Evolutionary conservation across 2,888 invertebrate genomes (phyloP).

Genomic region (Colostygia pectinataria): DNA sequence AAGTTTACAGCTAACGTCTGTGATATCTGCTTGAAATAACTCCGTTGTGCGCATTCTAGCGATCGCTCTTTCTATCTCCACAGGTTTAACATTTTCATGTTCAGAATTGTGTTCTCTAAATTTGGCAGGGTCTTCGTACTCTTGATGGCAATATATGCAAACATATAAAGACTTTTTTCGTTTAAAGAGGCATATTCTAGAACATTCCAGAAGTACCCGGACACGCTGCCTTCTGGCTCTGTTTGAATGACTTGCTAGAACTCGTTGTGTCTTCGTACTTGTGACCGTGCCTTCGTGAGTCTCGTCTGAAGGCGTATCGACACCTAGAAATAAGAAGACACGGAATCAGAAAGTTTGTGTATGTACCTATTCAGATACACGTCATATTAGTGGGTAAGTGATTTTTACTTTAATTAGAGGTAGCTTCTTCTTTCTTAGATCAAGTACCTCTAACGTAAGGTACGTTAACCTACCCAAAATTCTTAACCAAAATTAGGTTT

Average conservation of each 20-base stretch:
- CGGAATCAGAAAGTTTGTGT: constrained; percentile 4
- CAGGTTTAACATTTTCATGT: constrained; percentile 9
- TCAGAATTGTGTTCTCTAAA: constrained; percentile 8
- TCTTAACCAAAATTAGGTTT: no score
- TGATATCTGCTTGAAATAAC: constrained; percentile 19
- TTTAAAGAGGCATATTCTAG: constrained; percentile 19
- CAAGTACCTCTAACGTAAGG: no score
- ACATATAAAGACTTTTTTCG: constrained; percentile 24
- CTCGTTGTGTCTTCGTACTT: constrained; percentile 11
- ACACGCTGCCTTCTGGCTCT: constrained; percentile 58
- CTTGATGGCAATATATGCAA: constrained; percentile 46
- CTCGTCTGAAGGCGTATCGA: constrained; percentile 40
- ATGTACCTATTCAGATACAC: no score
- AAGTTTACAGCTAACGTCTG: constrained; percentile 24
- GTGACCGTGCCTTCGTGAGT: constrained; percentile 13
- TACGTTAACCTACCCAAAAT: no score
- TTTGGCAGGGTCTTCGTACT: constrained; percentile 37
- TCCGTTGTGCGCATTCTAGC: not conserved
- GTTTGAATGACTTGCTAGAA: constrained; percentile 33
- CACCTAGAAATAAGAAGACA: constrained; percentile 73
- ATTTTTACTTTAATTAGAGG: no score
- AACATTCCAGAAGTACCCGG: constrained; percentile 12
- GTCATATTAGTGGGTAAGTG: no score
- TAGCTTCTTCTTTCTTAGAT: no score
- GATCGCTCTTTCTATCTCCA: constrained; percentile 4